Percentiles rank a stretch among this genome's conserved stretches.
Evolutionary conservation across 2,888 invertebrate species (phyloP).

Genomic region (Cheilosia pagana): DNA sequence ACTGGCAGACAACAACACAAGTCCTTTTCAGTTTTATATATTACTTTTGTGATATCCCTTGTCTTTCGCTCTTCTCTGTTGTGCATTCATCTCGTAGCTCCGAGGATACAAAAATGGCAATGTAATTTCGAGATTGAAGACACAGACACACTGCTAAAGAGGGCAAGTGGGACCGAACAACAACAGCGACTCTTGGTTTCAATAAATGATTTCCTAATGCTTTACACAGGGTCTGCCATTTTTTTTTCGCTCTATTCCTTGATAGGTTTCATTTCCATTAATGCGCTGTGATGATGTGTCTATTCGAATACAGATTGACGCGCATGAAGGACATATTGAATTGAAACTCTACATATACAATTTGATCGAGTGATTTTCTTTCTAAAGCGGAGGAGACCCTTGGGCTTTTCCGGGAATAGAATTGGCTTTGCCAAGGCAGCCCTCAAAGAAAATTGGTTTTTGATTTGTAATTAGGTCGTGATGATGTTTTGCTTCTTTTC

Average conservation of each 20-base stretch:
- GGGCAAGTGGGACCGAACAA: conserved; percentile 19
- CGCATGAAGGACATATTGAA: conserved; percentile 45
- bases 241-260: conserved; percentile 31
- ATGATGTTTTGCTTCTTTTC: too few relatives aligned
- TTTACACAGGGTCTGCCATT: conserved; percentile 1
- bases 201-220: conserved; percentile 59
- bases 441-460: too few relatives aligned
- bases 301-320: conserved; percentile 54
- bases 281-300: conserved; percentile 40
- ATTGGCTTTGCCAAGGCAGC: too few relatives aligned
- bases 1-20: conserved; percentile 51
- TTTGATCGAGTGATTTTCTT: too few relatives aligned
- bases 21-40: conserved; percentile 33
- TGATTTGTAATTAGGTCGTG: too few relatives aligned
- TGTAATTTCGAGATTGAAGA: conserved; percentile 66
- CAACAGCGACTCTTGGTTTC: conserved; percentile 46
- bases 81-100: conserved; percentile 6
- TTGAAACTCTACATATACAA: conserved; percentile 19
- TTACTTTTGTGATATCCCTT: conserved; percentile 45
- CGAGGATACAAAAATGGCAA: conserved; percentile 51
- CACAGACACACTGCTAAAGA: conserved; percentile 34
- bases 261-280: conserved; percentile 63
- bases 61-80: not conserved
- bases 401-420: too few relatives aligned
- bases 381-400: too few relatives aligned